Percentiles rank a stretch among this genome's conserved stretches.
phyloP scores from a whole-genome alignment of 2,888 invertebrate genomes.

The Metacarcinus magister region DNA sequence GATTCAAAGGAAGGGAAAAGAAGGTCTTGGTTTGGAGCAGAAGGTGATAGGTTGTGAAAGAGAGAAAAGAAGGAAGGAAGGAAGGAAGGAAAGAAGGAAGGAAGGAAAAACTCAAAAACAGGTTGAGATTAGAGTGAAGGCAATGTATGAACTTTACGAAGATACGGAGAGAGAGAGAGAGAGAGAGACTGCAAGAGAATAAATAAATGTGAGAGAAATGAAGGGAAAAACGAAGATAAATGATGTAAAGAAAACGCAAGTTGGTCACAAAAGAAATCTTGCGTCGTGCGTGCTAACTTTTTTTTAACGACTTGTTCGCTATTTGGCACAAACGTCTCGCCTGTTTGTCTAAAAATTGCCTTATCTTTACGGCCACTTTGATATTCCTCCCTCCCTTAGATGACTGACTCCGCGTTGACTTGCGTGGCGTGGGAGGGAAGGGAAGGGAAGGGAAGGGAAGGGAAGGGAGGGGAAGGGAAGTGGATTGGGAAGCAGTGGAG shows the following conservation, averaged over 20 bases:
- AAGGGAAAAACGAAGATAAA: not conserved
- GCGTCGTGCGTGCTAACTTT: not conserved
- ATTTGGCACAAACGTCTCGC: constrained; percentile 29
- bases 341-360: constrained; percentile 51
- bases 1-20: not conserved
- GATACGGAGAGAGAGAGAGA: not conserved
- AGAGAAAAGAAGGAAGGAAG: not conserved
- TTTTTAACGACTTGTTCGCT: constrained; percentile 14
- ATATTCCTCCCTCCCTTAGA: not conserved
- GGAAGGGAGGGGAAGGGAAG: not conserved
- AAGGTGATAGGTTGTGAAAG: not conserved
- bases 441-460: not conserved
- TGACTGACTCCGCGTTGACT: not conserved
- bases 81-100: not conserved
- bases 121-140: not conserved
- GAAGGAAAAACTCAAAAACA: not conserved
- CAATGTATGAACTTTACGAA: not conserved
- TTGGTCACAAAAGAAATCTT: not conserved
- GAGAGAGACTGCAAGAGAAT: not conserved
- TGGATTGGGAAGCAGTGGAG: not conserved
- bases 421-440: not conserved
- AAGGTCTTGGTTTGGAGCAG: not conserved
- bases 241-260: not conserved
- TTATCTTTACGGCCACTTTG: constrained; percentile 46
- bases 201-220: not conserved